phyloP scores from a whole-genome alignment of 1,140 invertebrate genomes.

The Zaprionus lachaisei region DNA sequence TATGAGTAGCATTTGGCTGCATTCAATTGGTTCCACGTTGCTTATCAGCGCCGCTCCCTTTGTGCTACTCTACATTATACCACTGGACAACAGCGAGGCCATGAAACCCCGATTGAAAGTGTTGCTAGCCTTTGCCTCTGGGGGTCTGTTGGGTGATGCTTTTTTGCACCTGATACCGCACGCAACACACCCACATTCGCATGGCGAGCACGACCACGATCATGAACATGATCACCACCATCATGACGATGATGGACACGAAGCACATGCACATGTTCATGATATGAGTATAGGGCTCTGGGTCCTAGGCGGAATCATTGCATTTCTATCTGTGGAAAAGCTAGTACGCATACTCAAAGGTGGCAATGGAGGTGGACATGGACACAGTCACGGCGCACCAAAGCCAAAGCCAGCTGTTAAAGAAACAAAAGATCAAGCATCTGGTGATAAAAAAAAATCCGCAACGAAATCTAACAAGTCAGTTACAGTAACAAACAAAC shows the following conservation, averaged over 20 bases:
- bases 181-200: slow-evolving; percentile 89
- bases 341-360: slow-evolving; percentile 95
- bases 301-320: slow-evolving; percentile 94
- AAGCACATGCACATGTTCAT: slow-evolving; percentile 87
- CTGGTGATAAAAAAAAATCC: slow-evolving; percentile 80
- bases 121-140: slow-evolving; percentile 97
- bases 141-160: slow-evolving; percentile 96
- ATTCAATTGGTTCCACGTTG: slow-evolving; percentile 94
- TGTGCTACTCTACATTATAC: slow-evolving; percentile 96
- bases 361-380: slow-evolving; percentile 86
- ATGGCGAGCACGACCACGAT: slow-evolving; percentile 84
- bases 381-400: slow-evolving; percentile 83
- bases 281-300: slow-evolving; percentile 93
- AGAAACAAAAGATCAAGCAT: slow-evolving; percentile 54
- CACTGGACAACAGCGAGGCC: slow-evolving; percentile 93
- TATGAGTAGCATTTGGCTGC: slow-evolving; percentile 88
- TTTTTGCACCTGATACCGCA: slow-evolving; percentile 98
- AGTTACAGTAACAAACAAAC: slow-evolving; percentile 53
- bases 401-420: slow-evolving; percentile 45
- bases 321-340: slow-evolving; percentile 97
- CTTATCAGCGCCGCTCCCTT: slow-evolving; percentile 97
- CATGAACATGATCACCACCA: slow-evolving; percentile 75
- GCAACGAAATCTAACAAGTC: slow-evolving; percentile 71
- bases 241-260: slow-evolving; percentile 80
- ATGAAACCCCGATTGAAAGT: slow-evolving; percentile 92